Base-by-base conservation (phyloP, 1,140 invertebrate genomes). In the Battus philenor region DNA sequence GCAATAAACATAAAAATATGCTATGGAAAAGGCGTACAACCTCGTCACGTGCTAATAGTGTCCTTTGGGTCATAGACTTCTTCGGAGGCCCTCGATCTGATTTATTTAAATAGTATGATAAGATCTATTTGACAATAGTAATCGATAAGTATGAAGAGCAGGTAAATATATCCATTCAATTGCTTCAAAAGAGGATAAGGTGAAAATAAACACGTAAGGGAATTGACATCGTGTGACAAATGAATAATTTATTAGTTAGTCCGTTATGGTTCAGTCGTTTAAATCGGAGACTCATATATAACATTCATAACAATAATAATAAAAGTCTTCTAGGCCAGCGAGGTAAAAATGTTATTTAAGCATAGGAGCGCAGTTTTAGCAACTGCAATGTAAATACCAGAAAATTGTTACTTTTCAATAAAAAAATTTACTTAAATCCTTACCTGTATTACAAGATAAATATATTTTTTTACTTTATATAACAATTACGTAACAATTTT, bases 31-130 rank as follows among this genome's bases (percentile, higher is more conserved):
- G 48, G 61, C 52, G 44, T 47, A 36, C 49, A 20, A 32, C 18
- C 72, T 76, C 70, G 72, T 65, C 70, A 77, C 78, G 72, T 63
- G 59, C 66, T 68, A 59, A 75, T 74, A 70, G 67, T 70, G 57
- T 59, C 45, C 49, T 52, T 61, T 73, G 70, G 72, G 68, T 73
- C 70, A 69, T 70, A 76, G 68, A 73, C 59, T 51, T 18, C 15
- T 26, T 41, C 45, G 64, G 72, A 79, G 73, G 71, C 47, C 55
- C 44, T 27, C 41, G 68, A 78, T 75, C 71, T 59, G 58, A 63
- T 60, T 52, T 50, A 57, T 46, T 54, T 47, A 46, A 59, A 58
- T 59, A 38, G 59, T 47, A 44, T 48, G 47, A 36, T 48, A 46
- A 17, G 29, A 53, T 50, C 38, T 32, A 31, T 50, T 24, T 41